A percentile compares a stretch with the other conserved stretches of the same genome.
phyloP scores from a whole-genome alignment of 1,140 invertebrate species.

The Aradophagus sp. region DNA sequence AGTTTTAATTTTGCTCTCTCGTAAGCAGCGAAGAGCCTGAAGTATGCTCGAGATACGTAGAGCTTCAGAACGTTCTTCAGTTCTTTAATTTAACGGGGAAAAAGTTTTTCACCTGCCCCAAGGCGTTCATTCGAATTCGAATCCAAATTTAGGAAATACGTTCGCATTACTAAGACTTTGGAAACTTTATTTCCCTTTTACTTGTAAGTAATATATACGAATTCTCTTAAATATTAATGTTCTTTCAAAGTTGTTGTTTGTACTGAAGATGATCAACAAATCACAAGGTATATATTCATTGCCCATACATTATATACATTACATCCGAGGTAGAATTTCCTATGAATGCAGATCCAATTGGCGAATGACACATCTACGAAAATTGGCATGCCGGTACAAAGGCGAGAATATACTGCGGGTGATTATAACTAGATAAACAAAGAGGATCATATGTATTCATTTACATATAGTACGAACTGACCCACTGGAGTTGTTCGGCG shows the following conservation, averaged over 20 bases:
- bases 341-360: no score
- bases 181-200: slow-evolving; percentile 22
- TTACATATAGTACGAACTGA: slow-evolving; percentile 34
- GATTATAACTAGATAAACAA: slow-evolving; percentile 31
- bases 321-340: no score
- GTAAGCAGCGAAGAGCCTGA: slow-evolving; percentile 52
- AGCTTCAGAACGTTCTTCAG: slow-evolving; percentile 46
- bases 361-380: no score
- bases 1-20: slow-evolving; percentile 64
- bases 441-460: slow-evolving; percentile 46
- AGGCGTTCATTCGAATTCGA: slow-evolving; percentile 42
- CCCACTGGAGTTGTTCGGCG: slow-evolving; percentile 35
- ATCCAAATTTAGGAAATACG: slow-evolving; percentile 38
- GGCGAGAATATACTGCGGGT: no score
- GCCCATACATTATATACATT: no score
- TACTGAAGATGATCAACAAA: no score
- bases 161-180: slow-evolving; percentile 34
- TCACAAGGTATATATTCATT: no score
- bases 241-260: no score
- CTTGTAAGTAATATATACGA: slow-evolving; percentile 1
- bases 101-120: slow-evolving; percentile 57
- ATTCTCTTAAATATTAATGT: slow-evolving; percentile 6
- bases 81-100: slow-evolving; percentile 59
- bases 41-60: slow-evolving; percentile 59
- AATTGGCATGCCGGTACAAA: no score